Evolutionary conservation across 1,140 invertebrate genomes (phyloP).

Genomic region (Habropoda laboriosa): DNA sequence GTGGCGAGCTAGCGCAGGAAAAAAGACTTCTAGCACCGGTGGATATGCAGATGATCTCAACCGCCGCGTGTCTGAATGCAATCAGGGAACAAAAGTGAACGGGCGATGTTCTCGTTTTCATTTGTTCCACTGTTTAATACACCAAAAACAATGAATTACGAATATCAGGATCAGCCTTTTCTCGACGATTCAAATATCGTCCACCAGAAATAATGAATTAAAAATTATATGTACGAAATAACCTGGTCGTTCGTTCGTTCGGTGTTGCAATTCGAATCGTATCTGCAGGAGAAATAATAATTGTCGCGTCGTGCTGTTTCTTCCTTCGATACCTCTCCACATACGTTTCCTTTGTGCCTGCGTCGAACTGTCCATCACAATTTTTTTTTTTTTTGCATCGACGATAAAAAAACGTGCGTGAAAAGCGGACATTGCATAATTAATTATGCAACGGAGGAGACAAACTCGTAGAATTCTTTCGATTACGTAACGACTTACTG

Average conservation of each 20-base stretch:
- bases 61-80: no score
- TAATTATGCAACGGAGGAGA: not conserved
- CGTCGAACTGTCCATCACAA: not conserved
- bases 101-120: no score
- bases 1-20: not conserved
- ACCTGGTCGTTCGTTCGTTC: not conserved
- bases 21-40: not conserved
- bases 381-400: not conserved
- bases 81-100: not conserved
- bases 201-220: no score
- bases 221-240: not conserved
- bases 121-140: not conserved
- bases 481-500: not conserved
- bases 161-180: not conserved
- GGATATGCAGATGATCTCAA: not conserved
- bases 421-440: not conserved
- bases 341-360: not conserved
- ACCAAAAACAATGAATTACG: not conserved
- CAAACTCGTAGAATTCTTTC: not conserved
- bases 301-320: not conserved
- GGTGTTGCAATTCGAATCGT: not conserved
- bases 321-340: not conserved
- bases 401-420: not conserved
- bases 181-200: no score
- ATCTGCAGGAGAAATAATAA: not conserved